A percentile compares a stretch with the other conserved stretches of the same genome.
Evolutionary conservation across 1,140 invertebrate species (phyloP).

Genomic region (Probaryconus sp.): DNA sequence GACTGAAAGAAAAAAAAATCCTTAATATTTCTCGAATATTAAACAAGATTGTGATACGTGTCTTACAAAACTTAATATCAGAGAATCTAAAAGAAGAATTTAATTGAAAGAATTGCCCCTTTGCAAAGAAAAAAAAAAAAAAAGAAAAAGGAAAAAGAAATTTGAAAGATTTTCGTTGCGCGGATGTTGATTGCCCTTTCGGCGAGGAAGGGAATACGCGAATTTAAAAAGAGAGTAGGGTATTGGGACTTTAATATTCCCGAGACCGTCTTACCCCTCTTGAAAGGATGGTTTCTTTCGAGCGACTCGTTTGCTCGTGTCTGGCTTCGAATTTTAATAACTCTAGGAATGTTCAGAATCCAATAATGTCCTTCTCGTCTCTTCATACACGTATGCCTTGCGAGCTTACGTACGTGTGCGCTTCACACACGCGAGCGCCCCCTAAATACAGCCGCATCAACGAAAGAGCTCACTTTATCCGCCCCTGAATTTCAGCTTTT

Average conservation of each 20-base stretch:
- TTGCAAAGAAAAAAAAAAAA: too few species aligned
- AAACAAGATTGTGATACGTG: conserved; percentile 17
- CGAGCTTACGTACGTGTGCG: conserved; percentile 10
- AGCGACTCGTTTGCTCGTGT: conserved; percentile 66
- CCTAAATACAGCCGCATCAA: conserved; percentile 52
- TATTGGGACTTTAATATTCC: conserved; percentile 75
- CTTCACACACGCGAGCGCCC: conserved; percentile 16
- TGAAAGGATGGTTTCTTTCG: conserved; percentile 60
- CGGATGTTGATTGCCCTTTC: conserved; percentile 61
- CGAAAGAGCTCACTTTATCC: conserved; percentile 63
- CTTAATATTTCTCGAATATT: conserved; percentile 36
- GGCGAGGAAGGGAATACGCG: conserved; percentile 55
- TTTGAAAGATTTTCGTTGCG: conserved; percentile 16
- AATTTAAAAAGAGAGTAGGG: conserved; percentile 63
- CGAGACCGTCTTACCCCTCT: conserved; percentile 65
- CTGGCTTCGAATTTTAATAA: conserved; percentile 79
- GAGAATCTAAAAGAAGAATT: too few species aligned
- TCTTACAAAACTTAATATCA: conserved; percentile 20
- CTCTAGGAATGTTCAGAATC: conserved; percentile 77
- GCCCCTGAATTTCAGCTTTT: conserved; percentile 61
- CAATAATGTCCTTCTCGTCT: conserved; percentile 75
- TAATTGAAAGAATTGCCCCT: background rate
- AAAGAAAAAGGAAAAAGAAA: too few species aligned
- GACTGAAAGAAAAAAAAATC: too few species aligned
- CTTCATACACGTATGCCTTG: conserved; percentile 40